Conservation (phyloP, 2,797 vertebrate genomes). For the Mareca strepera region DNA sequence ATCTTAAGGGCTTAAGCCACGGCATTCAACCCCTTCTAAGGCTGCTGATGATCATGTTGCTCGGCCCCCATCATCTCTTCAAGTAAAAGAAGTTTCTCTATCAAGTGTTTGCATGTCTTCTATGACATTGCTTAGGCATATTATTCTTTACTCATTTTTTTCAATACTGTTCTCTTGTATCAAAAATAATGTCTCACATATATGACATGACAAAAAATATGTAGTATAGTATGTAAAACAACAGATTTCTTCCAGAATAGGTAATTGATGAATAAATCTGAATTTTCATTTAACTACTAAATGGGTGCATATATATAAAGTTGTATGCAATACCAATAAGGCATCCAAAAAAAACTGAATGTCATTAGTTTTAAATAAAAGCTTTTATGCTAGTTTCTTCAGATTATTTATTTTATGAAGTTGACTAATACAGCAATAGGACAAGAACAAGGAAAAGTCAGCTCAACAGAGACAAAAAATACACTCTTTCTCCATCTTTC, state of each 20-base stretch:
- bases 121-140: neutral
- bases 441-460: slow-evolving; percentile 31
- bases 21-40: neutral
- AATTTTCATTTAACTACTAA: neutral
- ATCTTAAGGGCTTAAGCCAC: neutral
- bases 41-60: neutral
- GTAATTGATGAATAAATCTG: neutral
- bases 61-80: neutral
- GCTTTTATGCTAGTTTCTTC: neutral
- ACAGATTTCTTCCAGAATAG: neutral
- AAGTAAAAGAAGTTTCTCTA: neutral
- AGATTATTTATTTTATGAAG: slow-evolving; percentile 11
- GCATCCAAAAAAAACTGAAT: neutral
- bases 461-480: slow-evolving; percentile 12
- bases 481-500: neutral
- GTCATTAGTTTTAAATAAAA: neutral
- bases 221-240: neutral
- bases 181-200: neutral
- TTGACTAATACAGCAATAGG: slow-evolving; percentile 5
- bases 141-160: neutral
- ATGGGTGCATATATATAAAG: neutral
- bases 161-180: neutral
- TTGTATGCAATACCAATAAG: neutral
- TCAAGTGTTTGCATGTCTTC: neutral
- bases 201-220: neutral